phyloP scores from a whole-genome alignment of 2,113 vertebrate genomes.

The Amazona guildingii region DNA sequence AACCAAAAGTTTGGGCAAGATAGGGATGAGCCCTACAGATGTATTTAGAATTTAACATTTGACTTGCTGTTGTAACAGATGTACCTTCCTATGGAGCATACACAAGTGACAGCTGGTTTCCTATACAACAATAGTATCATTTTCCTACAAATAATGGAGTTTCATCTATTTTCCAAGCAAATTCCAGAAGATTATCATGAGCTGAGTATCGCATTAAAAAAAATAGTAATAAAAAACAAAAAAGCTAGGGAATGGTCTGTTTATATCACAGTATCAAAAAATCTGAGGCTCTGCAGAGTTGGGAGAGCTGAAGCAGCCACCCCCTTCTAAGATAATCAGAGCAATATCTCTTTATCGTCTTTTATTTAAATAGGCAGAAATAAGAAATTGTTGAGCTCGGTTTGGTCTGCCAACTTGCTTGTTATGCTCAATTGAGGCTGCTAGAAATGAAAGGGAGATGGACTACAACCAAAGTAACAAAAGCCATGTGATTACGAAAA shows the following conservation, averaged over 20 bases:
- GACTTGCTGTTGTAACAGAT: conserved; percentile 74
- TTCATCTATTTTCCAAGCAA: background rate
- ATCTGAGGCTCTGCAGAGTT: conserved; percentile 43
- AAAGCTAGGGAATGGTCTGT: conserved; percentile 55
- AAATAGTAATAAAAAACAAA: background rate
- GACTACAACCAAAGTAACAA: conserved; percentile 77
- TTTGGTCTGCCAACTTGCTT: conserved; percentile 67
- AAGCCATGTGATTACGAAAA: conserved; percentile 91
- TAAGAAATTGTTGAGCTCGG: conserved; percentile 59
- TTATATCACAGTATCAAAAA: conserved; percentile 32
- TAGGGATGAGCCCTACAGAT: background rate
- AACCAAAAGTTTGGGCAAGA: background rate
- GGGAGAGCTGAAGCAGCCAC: conserved; percentile 32
- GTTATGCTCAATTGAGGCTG: conserved; percentile 65
- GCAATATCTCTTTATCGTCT: conserved; percentile 60
- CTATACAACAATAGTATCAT: background rate
- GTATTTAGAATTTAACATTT: background rate
- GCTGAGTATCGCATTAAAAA: conserved; percentile 19
- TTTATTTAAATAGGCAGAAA: conserved; percentile 69
- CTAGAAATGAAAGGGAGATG: conserved; percentile 73
- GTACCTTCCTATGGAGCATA: conserved; percentile 29
- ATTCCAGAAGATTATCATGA: conserved; percentile 20
- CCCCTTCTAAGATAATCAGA: conserved; percentile 44
- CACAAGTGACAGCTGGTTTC: background rate
- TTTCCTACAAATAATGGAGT: background rate